A percentile compares a stretch with the other conserved stretches of the same genome.
Evolutionary conservation across 2,888 invertebrate genomes (phyloP).

Genomic region (Neria commutata): DNA sequence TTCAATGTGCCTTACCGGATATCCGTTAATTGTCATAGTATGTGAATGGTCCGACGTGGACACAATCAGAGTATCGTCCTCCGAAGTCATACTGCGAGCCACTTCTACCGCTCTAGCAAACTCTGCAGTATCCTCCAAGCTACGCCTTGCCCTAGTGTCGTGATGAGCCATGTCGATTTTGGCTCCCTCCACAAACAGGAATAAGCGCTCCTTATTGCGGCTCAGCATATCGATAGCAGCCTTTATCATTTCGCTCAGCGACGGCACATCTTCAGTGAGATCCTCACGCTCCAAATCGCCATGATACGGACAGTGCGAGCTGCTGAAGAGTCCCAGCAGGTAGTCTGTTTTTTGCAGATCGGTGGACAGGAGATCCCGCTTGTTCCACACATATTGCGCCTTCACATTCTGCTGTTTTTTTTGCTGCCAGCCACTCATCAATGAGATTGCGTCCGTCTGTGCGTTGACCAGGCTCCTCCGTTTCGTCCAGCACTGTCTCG

Average conservation of each 20-base stretch:
- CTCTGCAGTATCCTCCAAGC: constrained; percentile 80
- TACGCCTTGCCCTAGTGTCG: constrained; percentile 67
- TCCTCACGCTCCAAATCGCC: constrained; percentile 63
- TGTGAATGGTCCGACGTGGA: constrained; percentile 84
- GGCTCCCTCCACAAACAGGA: constrained; percentile 74
- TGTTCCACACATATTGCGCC: constrained; percentile 55
- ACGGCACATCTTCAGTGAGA: constrained; percentile 64
- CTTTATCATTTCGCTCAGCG: constrained; percentile 70
- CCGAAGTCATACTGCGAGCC: constrained; percentile 67
- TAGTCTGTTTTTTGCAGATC: constrained; percentile 64
- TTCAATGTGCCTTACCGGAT: constrained; percentile 65
- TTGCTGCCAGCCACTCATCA: constrained; percentile 67
- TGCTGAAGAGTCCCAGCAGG: constrained; percentile 66
- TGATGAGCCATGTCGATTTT: constrained; percentile 66
- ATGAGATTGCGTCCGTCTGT: constrained; percentile 71
- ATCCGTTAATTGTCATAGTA: constrained; percentile 76
- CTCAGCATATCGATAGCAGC: constrained; percentile 68
- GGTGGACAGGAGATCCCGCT: constrained; percentile 44
- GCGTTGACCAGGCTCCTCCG: constrained; percentile 65
- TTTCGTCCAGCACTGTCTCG: constrained; percentile 61
- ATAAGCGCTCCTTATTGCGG: constrained; percentile 69
- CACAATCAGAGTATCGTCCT: constrained; percentile 76
- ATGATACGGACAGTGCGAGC: constrained; percentile 67
- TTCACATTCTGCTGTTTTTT: constrained; percentile 30
- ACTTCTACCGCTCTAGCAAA: constrained; percentile 72